Evolutionary conservation across 2,797 vertebrate species (phyloP).

Genomic region (Argya squamiceps): DNA sequence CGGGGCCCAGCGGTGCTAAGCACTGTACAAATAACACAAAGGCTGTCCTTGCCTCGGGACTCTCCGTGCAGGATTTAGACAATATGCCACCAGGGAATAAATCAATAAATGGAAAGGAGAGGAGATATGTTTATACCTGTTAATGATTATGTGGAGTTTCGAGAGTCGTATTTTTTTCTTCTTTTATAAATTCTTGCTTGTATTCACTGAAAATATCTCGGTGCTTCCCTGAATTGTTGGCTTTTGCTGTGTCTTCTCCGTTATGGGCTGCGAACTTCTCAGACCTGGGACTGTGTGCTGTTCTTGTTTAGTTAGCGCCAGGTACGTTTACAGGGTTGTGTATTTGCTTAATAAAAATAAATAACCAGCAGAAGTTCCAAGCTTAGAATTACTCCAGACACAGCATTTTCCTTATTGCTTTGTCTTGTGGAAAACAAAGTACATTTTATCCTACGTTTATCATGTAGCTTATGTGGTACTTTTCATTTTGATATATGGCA

Average conservation of each 20-base stretch:
- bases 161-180: not conserved
- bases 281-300: not conserved
- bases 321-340: conserved; percentile 41
- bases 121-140: conserved; percentile 38
- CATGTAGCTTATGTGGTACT: conserved; percentile 65
- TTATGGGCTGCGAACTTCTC: not conserved
- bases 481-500: conserved; percentile 70
- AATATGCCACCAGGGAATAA: conserved; percentile 4
- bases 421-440: conserved; percentile 66
- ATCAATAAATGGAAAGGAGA: conserved; percentile 52
- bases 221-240: not conserved
- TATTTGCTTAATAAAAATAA: conserved; percentile 71
- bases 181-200: not conserved
- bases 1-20: not conserved
- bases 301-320: conserved; percentile 49
- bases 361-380: conserved; percentile 52
- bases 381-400: conserved; percentile 58
- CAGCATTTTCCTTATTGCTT: conserved; percentile 68
- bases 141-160: conserved; percentile 31
- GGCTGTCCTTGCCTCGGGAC: conserved; percentile 42
- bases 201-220: not conserved
- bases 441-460: conserved; percentile 65
- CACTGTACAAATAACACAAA: conserved; percentile 65
- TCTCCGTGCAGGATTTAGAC: conserved; percentile 8
- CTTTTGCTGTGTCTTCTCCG: not conserved